Conservation (phyloP, 1,140 invertebrate species). For the Drosophila melanogaster region DNA sequence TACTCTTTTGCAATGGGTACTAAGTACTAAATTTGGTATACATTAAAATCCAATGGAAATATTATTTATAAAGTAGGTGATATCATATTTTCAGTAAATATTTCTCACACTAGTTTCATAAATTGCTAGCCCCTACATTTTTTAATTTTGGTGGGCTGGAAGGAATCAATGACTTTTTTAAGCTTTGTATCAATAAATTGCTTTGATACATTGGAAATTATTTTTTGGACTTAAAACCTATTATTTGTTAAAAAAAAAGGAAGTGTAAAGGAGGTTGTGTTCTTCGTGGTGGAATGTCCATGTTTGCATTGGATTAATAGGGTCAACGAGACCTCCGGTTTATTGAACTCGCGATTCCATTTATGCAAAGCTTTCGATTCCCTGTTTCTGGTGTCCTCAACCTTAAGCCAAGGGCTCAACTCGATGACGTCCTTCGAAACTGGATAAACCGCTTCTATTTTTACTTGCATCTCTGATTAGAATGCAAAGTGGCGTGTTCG, state of each 20-base stretch:
- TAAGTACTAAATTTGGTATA: neutral
- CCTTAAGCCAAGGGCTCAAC: slow-evolving; percentile 36
- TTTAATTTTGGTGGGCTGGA: no score
- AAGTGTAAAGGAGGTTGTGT: neutral
- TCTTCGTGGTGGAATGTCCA: neutral
- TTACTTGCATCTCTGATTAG: slow-evolving; percentile 52
- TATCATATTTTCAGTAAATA: no score
- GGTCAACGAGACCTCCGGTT: slow-evolving; percentile 29
- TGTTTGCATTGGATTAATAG: slow-evolving; percentile 8
- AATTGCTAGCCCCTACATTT: no score
- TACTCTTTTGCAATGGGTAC: neutral
- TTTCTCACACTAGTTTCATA: no score
- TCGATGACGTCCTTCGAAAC: slow-evolving; percentile 27
- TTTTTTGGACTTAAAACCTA: neutral
- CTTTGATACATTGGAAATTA: no score
- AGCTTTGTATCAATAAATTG: no score
- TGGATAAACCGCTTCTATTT: slow-evolving; percentile 34
- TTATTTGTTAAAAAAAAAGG: neutral
- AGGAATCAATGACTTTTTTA: no score
- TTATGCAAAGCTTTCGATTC: slow-evolving; percentile 24
- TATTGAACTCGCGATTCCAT: slow-evolving; percentile 27
- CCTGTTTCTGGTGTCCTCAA: slow-evolving; percentile 20
- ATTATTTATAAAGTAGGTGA: no score
- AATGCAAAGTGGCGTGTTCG: slow-evolving; percentile 47
- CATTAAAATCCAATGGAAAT: no score